Conservation (phyloP, 2,113 vertebrate genomes). For the Corythoichthys haematopterus region DNA sequence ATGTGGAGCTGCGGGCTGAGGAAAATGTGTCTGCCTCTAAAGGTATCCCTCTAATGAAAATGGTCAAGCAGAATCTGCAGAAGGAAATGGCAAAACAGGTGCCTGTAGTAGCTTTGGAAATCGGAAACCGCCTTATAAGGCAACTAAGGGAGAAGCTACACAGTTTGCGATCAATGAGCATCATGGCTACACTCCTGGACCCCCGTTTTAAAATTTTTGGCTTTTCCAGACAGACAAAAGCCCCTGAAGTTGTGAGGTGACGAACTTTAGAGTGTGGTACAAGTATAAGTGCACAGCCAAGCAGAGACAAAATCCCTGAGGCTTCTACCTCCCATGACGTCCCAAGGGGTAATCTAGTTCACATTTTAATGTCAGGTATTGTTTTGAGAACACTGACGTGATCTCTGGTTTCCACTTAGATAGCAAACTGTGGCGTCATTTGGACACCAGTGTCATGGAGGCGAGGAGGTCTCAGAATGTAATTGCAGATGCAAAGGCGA, state of each 20-base stretch:
- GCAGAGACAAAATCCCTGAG: not conserved
- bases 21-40: not conserved
- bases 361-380: no score
- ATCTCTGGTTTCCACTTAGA: not conserved
- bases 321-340: not conserved
- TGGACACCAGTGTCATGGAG: not conserved
- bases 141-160: not conserved
- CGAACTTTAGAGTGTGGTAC: not conserved
- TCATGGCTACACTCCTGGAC: slow-evolving; percentile 1
- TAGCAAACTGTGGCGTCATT: slow-evolving; percentile 5
- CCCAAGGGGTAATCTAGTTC: no score
- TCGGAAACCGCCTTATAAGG: not conserved
- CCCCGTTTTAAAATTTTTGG: not conserved
- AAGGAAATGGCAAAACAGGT: no score
- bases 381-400: no score
- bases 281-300: not conserved
- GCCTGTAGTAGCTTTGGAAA: not conserved
- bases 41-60: not conserved
- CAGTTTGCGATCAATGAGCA: slow-evolving; percentile 2
- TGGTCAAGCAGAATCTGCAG: not conserved
- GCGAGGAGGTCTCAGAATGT: not conserved
- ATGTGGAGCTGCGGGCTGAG: not conserved
- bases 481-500: not conserved
- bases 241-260: not conserved
- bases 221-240: not conserved